Evolutionary conservation across 2,113 vertebrate genomes (phyloP).

Genomic region (Scolopax mira): DNA sequence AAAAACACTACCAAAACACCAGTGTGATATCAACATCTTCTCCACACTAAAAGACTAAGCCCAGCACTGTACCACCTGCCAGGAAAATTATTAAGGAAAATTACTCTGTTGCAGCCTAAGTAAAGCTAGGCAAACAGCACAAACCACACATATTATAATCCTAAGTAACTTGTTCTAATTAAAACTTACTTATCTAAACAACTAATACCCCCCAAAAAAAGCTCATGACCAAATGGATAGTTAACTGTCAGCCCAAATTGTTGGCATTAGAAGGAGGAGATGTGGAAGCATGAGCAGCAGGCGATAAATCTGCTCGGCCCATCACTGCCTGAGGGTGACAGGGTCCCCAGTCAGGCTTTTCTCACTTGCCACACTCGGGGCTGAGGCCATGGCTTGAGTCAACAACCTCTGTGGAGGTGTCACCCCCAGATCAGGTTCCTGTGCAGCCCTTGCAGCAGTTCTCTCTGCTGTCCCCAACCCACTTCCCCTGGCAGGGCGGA

Average conservation of each 20-base stretch:
- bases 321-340: background rate
- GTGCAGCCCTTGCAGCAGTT: background rate
- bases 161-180: background rate
- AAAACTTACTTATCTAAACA: background rate
- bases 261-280: background rate
- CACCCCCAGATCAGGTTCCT: background rate
- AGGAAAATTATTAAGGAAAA: background rate
- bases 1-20: background rate
- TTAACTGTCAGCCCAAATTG: background rate
- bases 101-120: background rate
- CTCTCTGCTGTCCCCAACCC: background rate
- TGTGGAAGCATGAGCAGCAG: background rate
- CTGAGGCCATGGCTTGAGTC: background rate
- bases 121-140: background rate
- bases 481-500: rapidly evolving
- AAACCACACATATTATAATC: background rate
- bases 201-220: background rate
- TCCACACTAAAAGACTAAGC: background rate
- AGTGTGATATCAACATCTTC: background rate
- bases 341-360: background rate
- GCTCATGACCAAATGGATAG: background rate
- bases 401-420: background rate
- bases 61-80: background rate
- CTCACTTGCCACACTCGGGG: background rate
- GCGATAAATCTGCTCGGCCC: background rate